Evolutionary conservation across 2,113 vertebrate genomes (phyloP), one percentile per base, ranked within the genome.

Genomic region (Hyperoodon ampullatus): DNA sequence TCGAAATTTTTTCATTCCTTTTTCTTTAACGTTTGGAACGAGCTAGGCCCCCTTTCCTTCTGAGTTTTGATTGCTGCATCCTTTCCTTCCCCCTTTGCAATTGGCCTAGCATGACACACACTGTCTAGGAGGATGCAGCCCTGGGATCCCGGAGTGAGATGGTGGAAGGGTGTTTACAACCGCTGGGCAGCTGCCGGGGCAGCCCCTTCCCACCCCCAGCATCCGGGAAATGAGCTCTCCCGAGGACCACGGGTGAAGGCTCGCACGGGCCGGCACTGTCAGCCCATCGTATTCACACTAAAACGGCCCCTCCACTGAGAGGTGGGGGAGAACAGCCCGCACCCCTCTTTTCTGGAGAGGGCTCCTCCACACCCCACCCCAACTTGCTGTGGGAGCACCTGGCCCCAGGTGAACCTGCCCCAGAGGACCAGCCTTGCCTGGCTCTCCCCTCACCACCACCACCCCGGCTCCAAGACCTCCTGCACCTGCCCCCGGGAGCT

Each of bases 21-120:
- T 55, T 60, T 74, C 89, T 97, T 96, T 99, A 97, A 97, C 86
- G 96, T 98, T 98, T 96, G 97, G 98, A 98, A 98, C 84, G 86
- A 97, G 85, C 97, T 97, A 97, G 98, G 98, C 82, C 60, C 93
- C 55, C 35, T 81, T 60, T 96, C 39, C 95, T 84, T 90, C 92
- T 83, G 88, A 60, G 96, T 98, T 98, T 97, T 98, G 98, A 98
- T 93, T 97, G 98, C 97, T 98, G 98, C 98, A 98, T 98, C 98
- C 97, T 98, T 98, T 98, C 97, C 98, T 98, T 96, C 98, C 97
- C 97, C 97, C 88, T 75, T 93, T 98, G 98, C 97, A 96, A 98
- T 93, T 98, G n/a, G 92, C 98, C 98, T 98, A 98, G 99, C 99
- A 99, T 99, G 99, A 98, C 91, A 97, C 96, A 98, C 98, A 96